Evolutionary conservation across 2,113 vertebrate genomes (phyloP).

Genomic region (Cryptotis parvus): DNA sequence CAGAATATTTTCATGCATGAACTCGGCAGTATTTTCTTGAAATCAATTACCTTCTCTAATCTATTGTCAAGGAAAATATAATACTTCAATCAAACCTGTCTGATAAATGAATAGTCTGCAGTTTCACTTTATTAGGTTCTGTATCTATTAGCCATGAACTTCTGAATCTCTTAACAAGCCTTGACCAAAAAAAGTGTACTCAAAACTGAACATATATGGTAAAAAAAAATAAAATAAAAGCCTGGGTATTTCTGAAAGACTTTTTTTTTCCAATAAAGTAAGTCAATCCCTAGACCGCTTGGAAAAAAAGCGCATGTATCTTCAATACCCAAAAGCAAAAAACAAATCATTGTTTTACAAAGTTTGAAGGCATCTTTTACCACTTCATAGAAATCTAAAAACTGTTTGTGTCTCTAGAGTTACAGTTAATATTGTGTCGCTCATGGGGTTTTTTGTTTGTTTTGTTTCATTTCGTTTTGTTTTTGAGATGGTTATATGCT

Average conservation of each 20-base stretch:
- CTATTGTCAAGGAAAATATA: slow-evolving; percentile 5
- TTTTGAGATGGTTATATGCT: not conserved
- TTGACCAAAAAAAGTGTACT: slow-evolving; percentile 11
- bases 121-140: not conserved
- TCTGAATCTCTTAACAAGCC: not conserved
- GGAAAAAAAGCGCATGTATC: not conserved
- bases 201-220: not conserved
- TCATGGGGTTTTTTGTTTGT: slow-evolving; percentile 21
- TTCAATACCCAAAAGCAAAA: slow-evolving; percentile 31
- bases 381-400: slow-evolving; percentile 29
- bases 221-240: not conserved
- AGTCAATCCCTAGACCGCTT: not conserved
- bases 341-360: slow-evolving; percentile 32
- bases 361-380: not conserved
- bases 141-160: not conserved
- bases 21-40: slow-evolving; percentile 25
- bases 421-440: not conserved
- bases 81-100: not conserved
- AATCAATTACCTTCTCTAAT: not conserved
- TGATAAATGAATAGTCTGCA: not conserved
- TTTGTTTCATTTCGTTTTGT: not conserved
- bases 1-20: slow-evolving; percentile 12
- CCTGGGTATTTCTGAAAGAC: not conserved
- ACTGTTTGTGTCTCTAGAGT: not conserved
- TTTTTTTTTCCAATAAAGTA: not conserved